Conservation (phyloP, 2,888 invertebrate species). For the Steinernema scapterisci region DNA sequence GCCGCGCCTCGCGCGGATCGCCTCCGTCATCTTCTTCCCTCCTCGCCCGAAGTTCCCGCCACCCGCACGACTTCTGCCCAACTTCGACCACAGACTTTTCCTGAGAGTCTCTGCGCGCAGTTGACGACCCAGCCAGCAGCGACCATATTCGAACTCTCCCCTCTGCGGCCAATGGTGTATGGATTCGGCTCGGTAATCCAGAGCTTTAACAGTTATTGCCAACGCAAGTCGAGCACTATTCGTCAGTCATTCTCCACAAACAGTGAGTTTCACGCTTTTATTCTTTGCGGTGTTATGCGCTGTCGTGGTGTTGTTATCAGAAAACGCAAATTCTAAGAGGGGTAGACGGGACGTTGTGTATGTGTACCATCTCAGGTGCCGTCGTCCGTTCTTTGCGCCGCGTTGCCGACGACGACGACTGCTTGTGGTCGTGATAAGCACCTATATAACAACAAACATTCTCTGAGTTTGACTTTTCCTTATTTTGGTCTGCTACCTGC, state of each 20-base stretch:
- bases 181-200: constrained; percentile 57
- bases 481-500: too few species aligned
- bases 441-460: not conserved
- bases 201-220: constrained; percentile 62
- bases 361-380: too few species aligned
- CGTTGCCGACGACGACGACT: not conserved
- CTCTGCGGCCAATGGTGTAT: constrained; percentile 39
- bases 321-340: not conserved
- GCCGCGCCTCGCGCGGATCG: not conserved
- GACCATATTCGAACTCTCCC: not conserved
- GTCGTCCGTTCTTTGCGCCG: too few species aligned
- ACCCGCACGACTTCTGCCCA: not conserved
- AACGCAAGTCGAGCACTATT: constrained; percentile 55
- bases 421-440: not conserved
- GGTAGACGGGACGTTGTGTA: too few species aligned
- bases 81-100: not conserved
- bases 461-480: not conserved
- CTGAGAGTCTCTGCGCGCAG: not conserved
- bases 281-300: not conserved
- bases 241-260: constrained; percentile 57
- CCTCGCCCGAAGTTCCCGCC: too few species aligned
- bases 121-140: too few species aligned
- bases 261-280: constrained; percentile 45
- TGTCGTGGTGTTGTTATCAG: not conserved
- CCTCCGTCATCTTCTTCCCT: not conserved